Base-by-base conservation (phyloP, 2,888 invertebrate genomes). In the Busseola fusca region DNA sequence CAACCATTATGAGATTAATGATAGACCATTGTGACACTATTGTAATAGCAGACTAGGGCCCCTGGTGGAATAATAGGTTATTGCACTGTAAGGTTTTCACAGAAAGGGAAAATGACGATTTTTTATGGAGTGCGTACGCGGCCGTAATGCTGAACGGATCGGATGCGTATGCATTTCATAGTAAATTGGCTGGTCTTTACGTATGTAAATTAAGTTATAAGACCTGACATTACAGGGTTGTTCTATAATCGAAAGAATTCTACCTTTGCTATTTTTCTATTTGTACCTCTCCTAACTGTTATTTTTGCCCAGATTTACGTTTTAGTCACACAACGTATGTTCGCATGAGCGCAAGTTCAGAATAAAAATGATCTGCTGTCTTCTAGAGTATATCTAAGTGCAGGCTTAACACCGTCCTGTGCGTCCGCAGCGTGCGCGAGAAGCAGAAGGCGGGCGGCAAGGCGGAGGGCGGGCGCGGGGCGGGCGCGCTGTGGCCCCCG, bases 401-500 rank as follows among this genome's bases (percentile, higher is more conserved):
- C 5, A 6, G 1, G 25, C 25, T 14, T 25, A 52, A 14, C 50
- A 7, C 34, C 34, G n/a, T n/a, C 34, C 30, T 4, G 30, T 30
- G 30, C 30, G 30, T 4, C 30, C 9, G 37, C 37, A 95, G 95
- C 69, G 94, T 95, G 0, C 92, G 93, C 1, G 94, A 94, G 73
- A 93, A 93, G 60, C 93, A 92, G 63, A 94, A 94, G 10, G 16
- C 87, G 9, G 56, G 18, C 0, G 88, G 89, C 6, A n/a, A n/a
- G n/a, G 69, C 25, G 12, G 34, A 34, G 34, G 45, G 48, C 45
- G 25, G 65, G 54, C 27, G 12, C 72, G n/a, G n/a, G 14, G 76
- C 65, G 37, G 5, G 90, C 68, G 87, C 88, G 72, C 90, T 95
- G 83, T 95, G 95, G 96, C 95, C 95, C 12, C 95, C 96, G 69